Conservation (phyloP, 2,113 vertebrate genomes). For the Panurus biarmicus region DNA sequence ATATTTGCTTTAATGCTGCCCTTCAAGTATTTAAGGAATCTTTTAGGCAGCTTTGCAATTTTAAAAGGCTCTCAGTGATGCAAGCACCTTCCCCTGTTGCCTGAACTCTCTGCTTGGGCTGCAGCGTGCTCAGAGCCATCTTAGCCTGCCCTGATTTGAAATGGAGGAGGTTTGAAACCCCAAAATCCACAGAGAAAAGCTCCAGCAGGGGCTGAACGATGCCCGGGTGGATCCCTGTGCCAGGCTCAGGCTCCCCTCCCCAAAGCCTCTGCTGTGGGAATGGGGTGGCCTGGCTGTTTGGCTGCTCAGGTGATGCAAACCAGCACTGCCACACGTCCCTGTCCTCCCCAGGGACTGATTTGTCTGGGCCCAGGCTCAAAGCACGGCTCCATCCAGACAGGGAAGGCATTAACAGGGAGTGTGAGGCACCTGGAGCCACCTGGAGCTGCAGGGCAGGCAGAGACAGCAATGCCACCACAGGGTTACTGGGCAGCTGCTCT, state of each 20-base stretch:
- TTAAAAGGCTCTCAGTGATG: neutral
- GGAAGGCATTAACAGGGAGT: neutral
- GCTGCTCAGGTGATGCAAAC: constrained; percentile 67
- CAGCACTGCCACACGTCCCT: neutral
- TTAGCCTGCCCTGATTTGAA: neutral
- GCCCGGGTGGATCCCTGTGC: neutral
- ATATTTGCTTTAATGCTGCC: neutral
- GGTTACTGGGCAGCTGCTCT: neutral
- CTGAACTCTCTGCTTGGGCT: neutral
- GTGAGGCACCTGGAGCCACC: constrained; percentile 51
- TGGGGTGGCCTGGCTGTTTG: neutral
- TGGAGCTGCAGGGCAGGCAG: neutral
- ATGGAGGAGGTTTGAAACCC: neutral
- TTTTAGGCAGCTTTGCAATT: neutral
- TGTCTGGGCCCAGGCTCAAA: constrained; percentile 6
- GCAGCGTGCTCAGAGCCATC: neutral
- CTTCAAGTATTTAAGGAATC: neutral
- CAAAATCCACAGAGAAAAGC: neutral
- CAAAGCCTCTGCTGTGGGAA: neutral
- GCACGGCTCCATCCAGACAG: neutral
- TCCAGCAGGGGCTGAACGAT: neutral
- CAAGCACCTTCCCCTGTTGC: neutral
- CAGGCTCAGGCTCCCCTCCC: neutral
- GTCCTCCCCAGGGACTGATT: constrained; percentile 41
- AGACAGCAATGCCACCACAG: neutral